phyloP scores from a whole-genome alignment of 2,888 invertebrate genomes.

The Maniola hyperantus region DNA sequence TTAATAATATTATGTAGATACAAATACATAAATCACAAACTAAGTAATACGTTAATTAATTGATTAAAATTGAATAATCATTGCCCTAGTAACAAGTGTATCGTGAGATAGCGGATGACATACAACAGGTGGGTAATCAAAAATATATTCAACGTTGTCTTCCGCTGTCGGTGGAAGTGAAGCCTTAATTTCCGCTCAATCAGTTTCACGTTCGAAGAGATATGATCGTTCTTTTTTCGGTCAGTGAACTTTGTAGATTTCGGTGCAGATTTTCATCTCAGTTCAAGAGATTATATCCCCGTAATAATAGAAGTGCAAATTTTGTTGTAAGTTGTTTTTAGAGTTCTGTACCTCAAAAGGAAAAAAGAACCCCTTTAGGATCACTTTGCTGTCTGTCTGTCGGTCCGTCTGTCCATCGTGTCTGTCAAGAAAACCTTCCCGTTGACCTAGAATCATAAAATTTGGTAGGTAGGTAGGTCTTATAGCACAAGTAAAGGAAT shows the following conservation, averaged over 20 bases:
- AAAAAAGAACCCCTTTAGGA: too few species aligned
- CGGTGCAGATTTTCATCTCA: constrained; percentile 7
- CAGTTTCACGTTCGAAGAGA: constrained; percentile 14
- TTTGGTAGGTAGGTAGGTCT: too few species aligned
- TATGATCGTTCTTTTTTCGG: constrained; percentile 11
- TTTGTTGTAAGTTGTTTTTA: not conserved
- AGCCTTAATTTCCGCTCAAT: constrained; percentile 16
- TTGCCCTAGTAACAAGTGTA: not conserved
- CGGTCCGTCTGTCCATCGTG: too few species aligned
- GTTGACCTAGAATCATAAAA: too few species aligned
- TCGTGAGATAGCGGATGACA: not conserved
- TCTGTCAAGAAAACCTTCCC: too few species aligned
- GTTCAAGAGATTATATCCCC: not conserved
- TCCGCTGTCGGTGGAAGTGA: constrained; percentile 2
- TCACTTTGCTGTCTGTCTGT: too few species aligned
- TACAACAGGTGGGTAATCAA: not conserved
- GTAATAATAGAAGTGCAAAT: not conserved
- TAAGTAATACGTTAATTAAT: too few species aligned
- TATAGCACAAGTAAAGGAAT: too few species aligned
- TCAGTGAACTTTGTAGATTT: constrained; percentile 15
- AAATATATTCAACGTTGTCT: not conserved
- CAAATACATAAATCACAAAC: too few species aligned
- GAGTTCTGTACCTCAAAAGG: too few species aligned
- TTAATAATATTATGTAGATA: too few species aligned
- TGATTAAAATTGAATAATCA: not conserved